Conservation (phyloP, 2,888 invertebrate genomes). For the Tethea ocularis region DNA sequence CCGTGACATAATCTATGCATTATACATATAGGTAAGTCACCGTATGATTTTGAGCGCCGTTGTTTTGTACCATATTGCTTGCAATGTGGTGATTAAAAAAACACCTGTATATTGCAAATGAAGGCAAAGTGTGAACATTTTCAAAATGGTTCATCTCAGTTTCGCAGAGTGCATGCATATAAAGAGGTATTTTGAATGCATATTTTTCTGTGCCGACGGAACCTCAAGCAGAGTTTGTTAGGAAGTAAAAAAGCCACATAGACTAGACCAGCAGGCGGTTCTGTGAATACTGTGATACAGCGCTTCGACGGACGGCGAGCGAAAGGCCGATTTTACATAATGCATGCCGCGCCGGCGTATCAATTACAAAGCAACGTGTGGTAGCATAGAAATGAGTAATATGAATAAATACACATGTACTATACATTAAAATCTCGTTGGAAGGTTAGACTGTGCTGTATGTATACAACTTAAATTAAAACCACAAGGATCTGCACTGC, state of each 20-base stretch:
- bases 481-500: too few species aligned
- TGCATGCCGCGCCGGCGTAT: not conserved
- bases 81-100: too few species aligned
- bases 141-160: not conserved
- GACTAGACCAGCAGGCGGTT: conserved; percentile 9
- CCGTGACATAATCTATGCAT: too few species aligned
- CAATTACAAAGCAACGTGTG: conserved; percentile 4
- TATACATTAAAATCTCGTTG: too few species aligned
- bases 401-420: not conserved
- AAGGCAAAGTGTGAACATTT: not conserved
- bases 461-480: too few species aligned
- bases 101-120: not conserved
- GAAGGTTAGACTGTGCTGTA: too few species aligned
- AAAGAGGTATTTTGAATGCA: conserved; percentile 25
- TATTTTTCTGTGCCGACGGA: conserved; percentile 39
- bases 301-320: not conserved
- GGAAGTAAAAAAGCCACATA: conserved; percentile 42
- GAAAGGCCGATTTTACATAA: not conserved
- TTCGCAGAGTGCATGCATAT: conserved; percentile 7
- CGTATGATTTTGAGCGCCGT: too few species aligned
- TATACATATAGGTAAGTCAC: too few species aligned
- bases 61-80: too few species aligned
- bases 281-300: conserved; percentile 1
- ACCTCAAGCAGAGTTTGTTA: conserved; percentile 44
- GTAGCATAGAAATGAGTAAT: not conserved